These are phyloP conservation scores for Danio tinwini DNA, from an alignment of 2,797 vertebrate species.

Conservation along the genomic window DNA sequence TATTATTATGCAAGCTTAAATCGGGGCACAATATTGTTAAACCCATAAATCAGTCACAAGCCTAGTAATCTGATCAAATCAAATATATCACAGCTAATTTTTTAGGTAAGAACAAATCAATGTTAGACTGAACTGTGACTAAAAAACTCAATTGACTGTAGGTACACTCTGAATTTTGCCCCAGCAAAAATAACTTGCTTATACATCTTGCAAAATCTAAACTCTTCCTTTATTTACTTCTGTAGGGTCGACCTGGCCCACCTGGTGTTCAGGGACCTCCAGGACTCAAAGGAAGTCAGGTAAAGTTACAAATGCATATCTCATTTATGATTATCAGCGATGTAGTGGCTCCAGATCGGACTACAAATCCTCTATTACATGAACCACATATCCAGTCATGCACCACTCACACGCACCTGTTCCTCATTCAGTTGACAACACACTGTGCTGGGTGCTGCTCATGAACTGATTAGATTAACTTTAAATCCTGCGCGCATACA, in stretches of 20 bases:
- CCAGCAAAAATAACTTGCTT: no score
- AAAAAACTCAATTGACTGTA: neutral
- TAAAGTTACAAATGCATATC: slow-evolving; percentile 63
- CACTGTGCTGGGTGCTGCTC: no score
- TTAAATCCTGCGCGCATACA: no score
- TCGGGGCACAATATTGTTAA: neutral
- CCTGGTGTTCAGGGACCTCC: slow-evolving; percentile 80
- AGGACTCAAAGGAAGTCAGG: slow-evolving; percentile 87
- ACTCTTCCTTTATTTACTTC: slow-evolving; percentile 1
- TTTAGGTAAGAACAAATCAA: neutral
- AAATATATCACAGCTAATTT: neutral
- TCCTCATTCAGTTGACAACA: no score
- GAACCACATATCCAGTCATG: no score
- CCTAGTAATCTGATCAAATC: neutral
- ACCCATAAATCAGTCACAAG: neutral
- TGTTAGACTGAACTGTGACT: neutral
- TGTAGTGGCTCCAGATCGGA: no score
- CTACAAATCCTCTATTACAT: no score
- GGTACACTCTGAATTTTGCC: no score
- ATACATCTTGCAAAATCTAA: neutral
- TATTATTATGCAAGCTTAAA: neutral
- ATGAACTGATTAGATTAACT: no score
- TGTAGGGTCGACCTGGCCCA: slow-evolving; percentile 84
- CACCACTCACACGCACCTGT: no score
- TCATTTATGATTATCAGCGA: no score